These are phyloP conservation scores for Psittacula cyanocephala DNA, from an alignment of 2,113 vertebrate species.

Conservation along the genomic window DNA sequence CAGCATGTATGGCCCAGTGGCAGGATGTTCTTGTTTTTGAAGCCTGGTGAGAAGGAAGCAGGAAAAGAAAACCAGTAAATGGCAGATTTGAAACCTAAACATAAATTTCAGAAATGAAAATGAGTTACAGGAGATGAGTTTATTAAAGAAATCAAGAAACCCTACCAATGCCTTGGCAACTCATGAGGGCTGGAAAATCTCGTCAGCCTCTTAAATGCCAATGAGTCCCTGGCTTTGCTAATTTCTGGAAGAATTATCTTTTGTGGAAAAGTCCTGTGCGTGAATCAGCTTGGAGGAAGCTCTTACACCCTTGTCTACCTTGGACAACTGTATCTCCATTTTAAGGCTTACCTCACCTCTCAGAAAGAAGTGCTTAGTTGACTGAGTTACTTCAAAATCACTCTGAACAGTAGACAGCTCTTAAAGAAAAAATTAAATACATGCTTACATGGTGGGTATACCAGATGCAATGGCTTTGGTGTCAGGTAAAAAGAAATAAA, in stretches of 20 bases:
- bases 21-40: not conserved
- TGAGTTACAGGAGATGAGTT: not conserved
- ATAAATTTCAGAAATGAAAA: not conserved
- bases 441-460: not conserved
- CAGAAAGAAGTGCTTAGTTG: not conserved
- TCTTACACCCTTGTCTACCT: not conserved
- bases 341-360: not conserved
- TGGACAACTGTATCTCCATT: not conserved
- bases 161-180: not conserved
- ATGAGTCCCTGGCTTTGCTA: not conserved
- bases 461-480: not conserved
- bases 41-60: not conserved
- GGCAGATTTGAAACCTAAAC: not conserved
- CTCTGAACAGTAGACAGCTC: not conserved
- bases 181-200: not conserved
- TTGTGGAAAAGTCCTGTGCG: not conserved
- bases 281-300: not conserved
- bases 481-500: not conserved
- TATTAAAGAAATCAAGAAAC: not conserved
- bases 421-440: not conserved
- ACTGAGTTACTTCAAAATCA: not conserved
- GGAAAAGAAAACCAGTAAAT: not conserved
- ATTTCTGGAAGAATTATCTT: not conserved
- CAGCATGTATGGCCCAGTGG: not conserved
- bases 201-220: not conserved